phyloP scores from a whole-genome alignment of 1,140 invertebrate species.

The Drosophila albomicans region DNA sequence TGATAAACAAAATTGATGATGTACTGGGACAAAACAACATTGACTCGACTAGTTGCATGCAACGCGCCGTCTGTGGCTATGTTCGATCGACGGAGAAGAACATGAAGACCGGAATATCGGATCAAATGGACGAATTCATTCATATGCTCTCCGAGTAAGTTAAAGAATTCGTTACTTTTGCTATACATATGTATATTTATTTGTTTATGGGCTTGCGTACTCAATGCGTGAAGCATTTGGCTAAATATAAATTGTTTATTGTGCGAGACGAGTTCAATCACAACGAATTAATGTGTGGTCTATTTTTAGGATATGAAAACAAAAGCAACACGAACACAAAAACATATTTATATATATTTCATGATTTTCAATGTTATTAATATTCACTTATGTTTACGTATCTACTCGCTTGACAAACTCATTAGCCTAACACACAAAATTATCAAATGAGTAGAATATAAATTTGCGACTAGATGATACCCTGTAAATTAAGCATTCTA shows the following conservation, averaged over 20 bases:
- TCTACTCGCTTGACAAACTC: conserved; percentile 18
- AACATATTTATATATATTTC: conserved; percentile 22
- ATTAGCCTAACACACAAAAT: conserved; percentile 4
- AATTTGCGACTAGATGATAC: background rate
- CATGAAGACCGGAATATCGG: conserved; percentile 87
- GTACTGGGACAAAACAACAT: conserved; percentile 90
- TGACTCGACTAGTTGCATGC: conserved; percentile 91
- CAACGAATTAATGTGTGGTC: conserved; percentile 24
- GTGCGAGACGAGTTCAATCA: conserved; percentile 42
- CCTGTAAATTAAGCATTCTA: background rate
- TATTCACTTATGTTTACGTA: conserved; percentile 10
- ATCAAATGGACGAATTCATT: conserved; percentile 89
- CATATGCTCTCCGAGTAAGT: conserved; percentile 88
- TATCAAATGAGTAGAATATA: background rate
- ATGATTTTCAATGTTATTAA: conserved; percentile 38
- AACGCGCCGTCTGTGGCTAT: conserved; percentile 91
- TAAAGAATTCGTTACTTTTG: conserved; percentile 6
- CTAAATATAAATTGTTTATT: conserved; percentile 54
- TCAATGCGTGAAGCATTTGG: conserved; percentile 28
- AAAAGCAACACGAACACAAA: conserved; percentile 19
- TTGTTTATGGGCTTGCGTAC: conserved; percentile 40
- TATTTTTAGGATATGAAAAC: conserved; percentile 31
- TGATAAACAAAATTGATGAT: conserved; percentile 90
- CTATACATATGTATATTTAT: conserved; percentile 22
- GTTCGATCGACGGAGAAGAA: conserved; percentile 89